These are phyloP conservation scores for Zoanthus gigantus DNA, from an alignment of 92 coral and sea anemone species.

Conservation along the genomic window DNA sequence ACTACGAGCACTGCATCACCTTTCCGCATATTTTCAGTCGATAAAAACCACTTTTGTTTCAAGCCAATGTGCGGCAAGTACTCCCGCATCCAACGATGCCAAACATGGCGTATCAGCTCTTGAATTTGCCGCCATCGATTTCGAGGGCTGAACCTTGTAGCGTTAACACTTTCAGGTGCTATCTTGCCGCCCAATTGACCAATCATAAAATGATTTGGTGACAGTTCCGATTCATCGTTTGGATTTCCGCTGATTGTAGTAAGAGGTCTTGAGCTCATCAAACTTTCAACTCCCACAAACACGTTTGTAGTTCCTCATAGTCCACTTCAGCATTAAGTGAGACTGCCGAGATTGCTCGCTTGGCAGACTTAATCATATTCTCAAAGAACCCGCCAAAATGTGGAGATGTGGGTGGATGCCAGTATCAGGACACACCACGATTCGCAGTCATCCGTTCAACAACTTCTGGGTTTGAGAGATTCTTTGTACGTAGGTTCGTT, in stretches of 20 bases:
- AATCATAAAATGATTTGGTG: slow-evolving; percentile 68
- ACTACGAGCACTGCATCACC: slow-evolving; percentile 1
- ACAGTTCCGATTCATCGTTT: slow-evolving; percentile 6
- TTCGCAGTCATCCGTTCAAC: slow-evolving; percentile 56
- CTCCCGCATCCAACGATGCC: slow-evolving; percentile 73
- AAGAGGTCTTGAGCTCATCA: slow-evolving; percentile 9
- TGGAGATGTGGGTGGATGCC: slow-evolving; percentile 65
- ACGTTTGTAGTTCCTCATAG: background rate
- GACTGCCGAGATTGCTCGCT: slow-evolving; percentile 43
- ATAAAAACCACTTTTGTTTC: slow-evolving; percentile 69
- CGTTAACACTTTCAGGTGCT: slow-evolving; percentile 76
- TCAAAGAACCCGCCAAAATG: slow-evolving; percentile 75
- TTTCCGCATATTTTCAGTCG: background rate
- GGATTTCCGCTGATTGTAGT: no score
- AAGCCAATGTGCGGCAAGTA: slow-evolving; percentile 67
- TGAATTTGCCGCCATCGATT: slow-evolving; percentile 68
- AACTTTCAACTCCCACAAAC: background rate
- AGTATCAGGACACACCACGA: slow-evolving; percentile 60
- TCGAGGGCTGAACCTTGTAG: slow-evolving; percentile 48
- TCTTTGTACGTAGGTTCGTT: no score
- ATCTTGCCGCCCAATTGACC: slow-evolving; percentile 76
- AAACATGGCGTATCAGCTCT: slow-evolving; percentile 71
- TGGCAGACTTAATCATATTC: slow-evolving; percentile 50
- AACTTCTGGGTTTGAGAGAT: slow-evolving; percentile 32
- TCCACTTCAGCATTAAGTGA: background rate